phyloP scores from a whole-genome alignment of 2,797 vertebrate species.

The Molossus molossus region DNA sequence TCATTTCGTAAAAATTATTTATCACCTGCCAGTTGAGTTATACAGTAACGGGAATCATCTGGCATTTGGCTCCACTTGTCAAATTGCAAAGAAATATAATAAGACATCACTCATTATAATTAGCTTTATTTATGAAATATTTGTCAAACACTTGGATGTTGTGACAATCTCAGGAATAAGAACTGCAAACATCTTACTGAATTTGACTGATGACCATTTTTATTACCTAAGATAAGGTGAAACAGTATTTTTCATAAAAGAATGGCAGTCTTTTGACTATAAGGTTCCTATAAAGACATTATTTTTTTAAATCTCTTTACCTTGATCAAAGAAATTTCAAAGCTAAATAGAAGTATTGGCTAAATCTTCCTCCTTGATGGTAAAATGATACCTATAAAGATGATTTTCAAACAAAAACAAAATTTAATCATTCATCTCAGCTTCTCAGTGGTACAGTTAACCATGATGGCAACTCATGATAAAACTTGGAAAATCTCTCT shows the following conservation, averaged over 20 bases:
- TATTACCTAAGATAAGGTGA: neutral
- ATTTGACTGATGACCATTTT: constrained; percentile 18
- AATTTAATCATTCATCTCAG: constrained; percentile 1
- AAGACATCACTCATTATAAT: constrained; percentile 52
- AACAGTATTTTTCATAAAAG: constrained; percentile 19
- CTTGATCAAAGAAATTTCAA: constrained; percentile 45
- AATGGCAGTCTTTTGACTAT: neutral
- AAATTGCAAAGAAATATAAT: constrained; percentile 37
- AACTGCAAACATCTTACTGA: constrained; percentile 35
- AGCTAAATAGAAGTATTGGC: constrained; percentile 2
- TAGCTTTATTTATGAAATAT: constrained; percentile 59
- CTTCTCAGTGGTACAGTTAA: constrained; percentile 1
- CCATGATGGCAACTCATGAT: constrained; percentile 13
- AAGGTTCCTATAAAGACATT: neutral
- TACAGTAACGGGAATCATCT: constrained; percentile 7
- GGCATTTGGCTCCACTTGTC: constrained; percentile 13
- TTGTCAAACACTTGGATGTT: constrained; percentile 50
- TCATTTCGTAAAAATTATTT: constrained; percentile 56
- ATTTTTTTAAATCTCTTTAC: constrained; percentile 13
- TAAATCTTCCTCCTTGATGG: constrained; percentile 57
- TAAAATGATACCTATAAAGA: neutral
- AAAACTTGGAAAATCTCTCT: constrained; percentile 30
- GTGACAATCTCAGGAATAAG: constrained; percentile 42
- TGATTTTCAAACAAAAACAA: constrained; percentile 60
- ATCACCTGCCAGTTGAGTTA: constrained; percentile 34